phyloP scores from a whole-genome alignment of 2,888 invertebrate species.

The Tipula unca region DNA sequence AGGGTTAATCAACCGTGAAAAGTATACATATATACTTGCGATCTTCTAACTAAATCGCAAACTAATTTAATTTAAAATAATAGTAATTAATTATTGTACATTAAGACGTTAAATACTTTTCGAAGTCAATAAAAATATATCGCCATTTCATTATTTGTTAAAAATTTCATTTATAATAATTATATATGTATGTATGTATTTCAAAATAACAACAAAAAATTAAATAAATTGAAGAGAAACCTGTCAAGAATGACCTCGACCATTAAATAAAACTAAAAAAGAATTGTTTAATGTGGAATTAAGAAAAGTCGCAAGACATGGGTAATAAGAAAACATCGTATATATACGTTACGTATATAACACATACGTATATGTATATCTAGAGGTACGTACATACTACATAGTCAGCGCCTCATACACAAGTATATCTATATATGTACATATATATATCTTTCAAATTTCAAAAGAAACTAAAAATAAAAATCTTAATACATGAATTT shows the following conservation, averaged over 20 bases:
- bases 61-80: background rate
- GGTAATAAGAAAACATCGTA: background rate
- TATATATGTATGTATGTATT: too few relatives aligned
- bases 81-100: background rate
- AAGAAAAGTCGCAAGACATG: background rate
- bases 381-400: background rate
- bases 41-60: background rate
- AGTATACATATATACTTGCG: background rate
- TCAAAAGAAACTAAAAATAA: background rate
- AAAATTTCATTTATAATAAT: background rate
- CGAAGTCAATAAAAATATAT: background rate
- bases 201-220: background rate
- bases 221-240: background rate
- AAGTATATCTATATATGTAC: too few relatives aligned
- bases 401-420: background rate
- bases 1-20: too few relatives aligned
- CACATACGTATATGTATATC: background rate
- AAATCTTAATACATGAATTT: background rate
- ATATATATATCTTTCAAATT: background rate
- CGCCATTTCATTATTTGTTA: background rate
- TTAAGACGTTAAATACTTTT: background rate
- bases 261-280: background rate
- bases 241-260: conserved; percentile 8
- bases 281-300: background rate
- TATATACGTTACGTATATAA: too few relatives aligned